Base-by-base conservation (phyloP, 2,113 vertebrate species). In the Rhipidura dahli region DNA sequence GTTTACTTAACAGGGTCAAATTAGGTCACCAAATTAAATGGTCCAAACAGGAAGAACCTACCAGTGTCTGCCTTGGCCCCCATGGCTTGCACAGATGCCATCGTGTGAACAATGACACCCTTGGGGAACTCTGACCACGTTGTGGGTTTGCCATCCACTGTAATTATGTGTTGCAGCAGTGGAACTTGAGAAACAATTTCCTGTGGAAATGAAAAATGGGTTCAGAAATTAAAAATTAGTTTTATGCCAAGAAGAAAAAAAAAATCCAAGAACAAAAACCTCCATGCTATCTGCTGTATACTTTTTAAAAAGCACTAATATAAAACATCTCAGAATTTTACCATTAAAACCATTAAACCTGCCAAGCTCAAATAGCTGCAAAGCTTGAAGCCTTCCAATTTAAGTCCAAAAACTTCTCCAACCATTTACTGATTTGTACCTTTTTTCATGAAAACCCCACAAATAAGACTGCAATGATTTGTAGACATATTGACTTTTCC, bases 21-120 rank as follows among this genome's bases (percentile, higher is more conserved):
- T 16, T 1, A 76, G 28, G 47, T 66, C 28, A 78, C 30, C 19
- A 72, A 33, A 15, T 7, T 22, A 60, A 20, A 27, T 8, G 59
- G 23, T 19, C 3, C 22, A 33, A 45, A 8, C 0, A 63, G 35
- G 60, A 33, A 71, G 47, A 60, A 96, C 98, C 21, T 96, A 99
- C 99, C 98, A 30, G 85, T 77, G 47, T 98, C 97, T n/a, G 97
- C 97, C 96, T 96, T 98, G 45, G 97, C 97, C 27, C 99, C 99
- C 92, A 99, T 97, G 28, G 97, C 98, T 97, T 99, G 98, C 71
- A 99, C 99, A 3, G 98, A 98, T 9, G 97, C 97, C 99, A 99
- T 99, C 4, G 98, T 99, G 96, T 99, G 98, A 59, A 99, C 97
- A 19, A 97, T 98, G 96, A 99, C 97, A 27, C 98, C 98, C 84